phyloP scores from a whole-genome alignment of 2,113 vertebrate species.

The Potamarius usumacintae region DNA sequence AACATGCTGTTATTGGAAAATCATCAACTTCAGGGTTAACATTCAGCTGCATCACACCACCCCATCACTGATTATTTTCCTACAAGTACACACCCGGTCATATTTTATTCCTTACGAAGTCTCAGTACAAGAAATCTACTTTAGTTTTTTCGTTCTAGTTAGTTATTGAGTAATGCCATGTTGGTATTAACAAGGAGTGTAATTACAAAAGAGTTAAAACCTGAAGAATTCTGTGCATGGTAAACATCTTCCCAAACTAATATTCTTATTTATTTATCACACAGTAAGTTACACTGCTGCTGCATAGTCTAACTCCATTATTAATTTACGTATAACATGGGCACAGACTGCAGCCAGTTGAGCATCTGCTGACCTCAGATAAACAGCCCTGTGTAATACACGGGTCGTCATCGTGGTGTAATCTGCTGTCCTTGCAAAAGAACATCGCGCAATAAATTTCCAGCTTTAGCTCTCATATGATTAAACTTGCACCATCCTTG shows the following conservation, averaged over 20 bases:
- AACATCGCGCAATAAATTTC: slow-evolving; percentile 73
- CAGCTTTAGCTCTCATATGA: slow-evolving; percentile 73
- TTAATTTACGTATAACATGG: slow-evolving; percentile 37
- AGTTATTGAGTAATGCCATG: not conserved
- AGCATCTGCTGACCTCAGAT: slow-evolving; percentile 63
- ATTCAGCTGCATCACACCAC: not conserved
- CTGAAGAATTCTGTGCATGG: not conserved
- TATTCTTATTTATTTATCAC: not conserved
- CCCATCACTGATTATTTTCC: not conserved
- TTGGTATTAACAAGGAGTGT: not conserved
- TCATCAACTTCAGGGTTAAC: not conserved
- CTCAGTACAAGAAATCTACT: not conserved
- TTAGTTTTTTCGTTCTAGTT: not conserved
- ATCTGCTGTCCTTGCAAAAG: slow-evolving; percentile 72
- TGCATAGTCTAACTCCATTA: not conserved
- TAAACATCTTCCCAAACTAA: not conserved
- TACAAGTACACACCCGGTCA: too few species aligned
- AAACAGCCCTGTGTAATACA: slow-evolving; percentile 68
- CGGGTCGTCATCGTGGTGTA: slow-evolving; percentile 71
- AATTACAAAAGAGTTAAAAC: not conserved
- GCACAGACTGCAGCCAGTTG: slow-evolving; percentile 17
- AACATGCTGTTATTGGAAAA: not conserved
- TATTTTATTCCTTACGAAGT: not conserved
- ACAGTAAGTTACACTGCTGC: too few species aligned
- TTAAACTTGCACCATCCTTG: slow-evolving; percentile 67